Conservation (phyloP, 2,888 invertebrate species). For the Coelopa pilipes region DNA sequence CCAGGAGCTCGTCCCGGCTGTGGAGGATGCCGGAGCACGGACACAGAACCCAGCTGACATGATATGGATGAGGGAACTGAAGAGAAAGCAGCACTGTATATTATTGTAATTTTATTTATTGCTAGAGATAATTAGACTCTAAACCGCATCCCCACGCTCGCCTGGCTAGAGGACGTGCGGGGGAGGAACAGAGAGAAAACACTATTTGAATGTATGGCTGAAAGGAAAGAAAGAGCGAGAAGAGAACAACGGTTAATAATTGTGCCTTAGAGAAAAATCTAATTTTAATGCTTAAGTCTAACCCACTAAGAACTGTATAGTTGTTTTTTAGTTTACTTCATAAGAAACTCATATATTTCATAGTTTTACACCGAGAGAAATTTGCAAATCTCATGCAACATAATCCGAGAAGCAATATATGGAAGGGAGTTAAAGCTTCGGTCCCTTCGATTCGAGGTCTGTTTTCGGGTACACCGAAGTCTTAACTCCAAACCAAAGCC, state of each 20-base stretch:
- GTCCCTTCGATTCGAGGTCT: too few species aligned
- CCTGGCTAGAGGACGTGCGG: neutral
- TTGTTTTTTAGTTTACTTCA: neutral
- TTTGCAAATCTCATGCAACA: too few species aligned
- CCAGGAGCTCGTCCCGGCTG: neutral
- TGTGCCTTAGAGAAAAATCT: conserved; percentile 46
- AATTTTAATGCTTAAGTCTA: too few species aligned
- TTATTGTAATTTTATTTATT: conserved; percentile 61
- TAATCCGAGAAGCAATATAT: too few species aligned
- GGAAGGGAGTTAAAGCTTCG: conserved; percentile 12
- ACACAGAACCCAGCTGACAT: neutral
- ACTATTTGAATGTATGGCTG: conserved; percentile 1
- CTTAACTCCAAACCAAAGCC: too few species aligned
- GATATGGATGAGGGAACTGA: conserved; percentile 10
- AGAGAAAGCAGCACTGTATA: conserved; percentile 48
- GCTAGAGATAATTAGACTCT: conserved; percentile 30
- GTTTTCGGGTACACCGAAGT: too few species aligned
- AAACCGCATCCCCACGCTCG: neutral
- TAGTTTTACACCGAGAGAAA: too few species aligned
- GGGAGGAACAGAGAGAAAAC: neutral
- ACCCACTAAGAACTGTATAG: neutral
- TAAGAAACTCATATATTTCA: too few species aligned
- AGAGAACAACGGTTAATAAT: conserved; percentile 31
- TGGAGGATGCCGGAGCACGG: neutral
- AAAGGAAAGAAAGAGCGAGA: neutral